Evolutionary conservation across 1,140 invertebrate genomes (phyloP).

Genomic region (Littorina saxatilis): DNA sequence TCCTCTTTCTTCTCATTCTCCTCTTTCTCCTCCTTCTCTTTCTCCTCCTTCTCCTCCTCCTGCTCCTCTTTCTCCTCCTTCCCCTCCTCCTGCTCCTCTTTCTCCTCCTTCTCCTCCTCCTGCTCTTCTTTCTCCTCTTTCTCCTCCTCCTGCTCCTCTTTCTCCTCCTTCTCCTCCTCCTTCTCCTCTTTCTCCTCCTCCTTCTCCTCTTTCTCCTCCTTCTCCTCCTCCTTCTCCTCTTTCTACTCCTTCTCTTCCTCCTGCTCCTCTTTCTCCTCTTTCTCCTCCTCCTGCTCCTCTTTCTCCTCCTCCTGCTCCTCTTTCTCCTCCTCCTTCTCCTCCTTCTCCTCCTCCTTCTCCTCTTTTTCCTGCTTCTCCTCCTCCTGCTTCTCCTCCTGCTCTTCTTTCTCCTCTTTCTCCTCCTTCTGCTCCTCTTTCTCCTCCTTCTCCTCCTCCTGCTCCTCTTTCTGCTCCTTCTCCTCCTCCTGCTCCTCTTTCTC

Average conservation of each 20-base stretch:
- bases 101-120: not conserved
- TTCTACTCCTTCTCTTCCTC: not conserved
- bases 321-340: not conserved
- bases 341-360: not conserved
- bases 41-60: not conserved
- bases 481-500: not conserved
- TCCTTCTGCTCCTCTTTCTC: not conserved
- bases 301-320: no score
- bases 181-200: not conserved
- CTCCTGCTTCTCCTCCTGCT: not conserved
- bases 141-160: not conserved
- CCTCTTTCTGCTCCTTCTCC: not conserved
- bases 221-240: no score
- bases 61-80: not conserved
- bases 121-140: not conserved
- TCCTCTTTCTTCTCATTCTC: not conserved
- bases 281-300: no score
- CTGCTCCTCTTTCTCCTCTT: not conserved
- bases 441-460: not conserved
- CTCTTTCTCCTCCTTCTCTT: not conserved
- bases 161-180: not conserved
- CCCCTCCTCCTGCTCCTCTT: not conserved
- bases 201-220: no score
- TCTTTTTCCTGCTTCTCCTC: not conserved
- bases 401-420: not conserved